Conservation (phyloP, 2,797 vertebrate genomes). For the Vireo griseus region DNA sequence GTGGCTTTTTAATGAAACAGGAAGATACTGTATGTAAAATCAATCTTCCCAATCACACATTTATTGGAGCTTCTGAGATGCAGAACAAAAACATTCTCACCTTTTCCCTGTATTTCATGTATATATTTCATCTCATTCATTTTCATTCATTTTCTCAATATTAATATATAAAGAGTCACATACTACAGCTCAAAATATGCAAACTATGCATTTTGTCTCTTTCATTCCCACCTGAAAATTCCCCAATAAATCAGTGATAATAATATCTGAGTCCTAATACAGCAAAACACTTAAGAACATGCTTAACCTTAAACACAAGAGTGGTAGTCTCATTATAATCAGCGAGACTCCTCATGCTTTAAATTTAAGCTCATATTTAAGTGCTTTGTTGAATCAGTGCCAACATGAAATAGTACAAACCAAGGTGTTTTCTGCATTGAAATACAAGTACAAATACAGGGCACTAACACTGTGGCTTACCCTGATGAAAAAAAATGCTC, state of each 20-base stretch:
- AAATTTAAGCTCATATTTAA: conserved; percentile 45
- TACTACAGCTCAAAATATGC: background rate
- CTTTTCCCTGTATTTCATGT: conserved; percentile 29
- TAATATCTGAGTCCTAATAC: conserved; percentile 26
- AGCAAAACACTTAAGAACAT: conserved; percentile 42
- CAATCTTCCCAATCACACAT: background rate
- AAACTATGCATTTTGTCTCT: background rate
- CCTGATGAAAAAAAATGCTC: background rate
- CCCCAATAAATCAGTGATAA: conserved; percentile 41
- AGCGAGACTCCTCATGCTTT: conserved; percentile 8
- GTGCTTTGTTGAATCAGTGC: conserved; percentile 40
- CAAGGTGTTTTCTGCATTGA: conserved; percentile 12
- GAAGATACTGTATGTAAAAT: conserved; percentile 54
- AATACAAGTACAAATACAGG: background rate
- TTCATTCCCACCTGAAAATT: background rate
- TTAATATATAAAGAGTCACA: conserved; percentile 31
- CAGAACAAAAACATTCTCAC: conserved; percentile 24
- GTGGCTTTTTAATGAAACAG: conserved; percentile 31
- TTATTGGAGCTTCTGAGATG: background rate
- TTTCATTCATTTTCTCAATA: conserved; percentile 17
- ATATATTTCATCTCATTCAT: conserved; percentile 49
- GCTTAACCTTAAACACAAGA: conserved; percentile 61
- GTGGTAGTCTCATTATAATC: conserved; percentile 49
- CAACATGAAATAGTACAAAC: conserved; percentile 9
- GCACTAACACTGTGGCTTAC: background rate